Evolutionary conservation across 2,797 vertebrate genomes (phyloP), one percentile per base, ranked within the genome.

Genomic region (Syndactyla subalaris): DNA sequence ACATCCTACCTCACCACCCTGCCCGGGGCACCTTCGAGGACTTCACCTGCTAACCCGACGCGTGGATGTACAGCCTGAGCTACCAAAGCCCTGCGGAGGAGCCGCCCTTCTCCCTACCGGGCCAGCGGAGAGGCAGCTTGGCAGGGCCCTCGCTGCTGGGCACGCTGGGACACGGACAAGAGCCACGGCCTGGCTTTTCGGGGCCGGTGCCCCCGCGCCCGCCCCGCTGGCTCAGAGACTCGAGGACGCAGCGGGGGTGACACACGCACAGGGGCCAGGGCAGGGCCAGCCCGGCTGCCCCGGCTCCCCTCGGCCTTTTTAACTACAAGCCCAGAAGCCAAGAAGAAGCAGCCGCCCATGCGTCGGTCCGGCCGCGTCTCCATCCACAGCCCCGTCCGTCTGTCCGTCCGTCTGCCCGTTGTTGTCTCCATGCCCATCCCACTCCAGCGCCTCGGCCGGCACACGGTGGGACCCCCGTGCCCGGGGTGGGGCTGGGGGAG

Each of bases 1-100:
- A 99, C 98, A 99, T 99, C 98, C 99, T 99, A 99, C 99, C 99
- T 99, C 99, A 99, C 91, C 99, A 99, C 98, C 99, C 99, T 1
- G 99, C 98, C 96, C 99, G 99, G 98, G 98, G 98, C 96, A 99
- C 99, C 95, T 99, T 99, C 87, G 99, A 99, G 97, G 99, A 99
- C 98, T 99, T 99, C 98, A 99, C 99, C 96, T 99, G 99, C 98
- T 97, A 95, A 97, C 96, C 83, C 97, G 94, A 96, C 93, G 12
- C 61, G 94, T 96, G 96, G 97, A 97, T 97, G 96, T 97, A 95
- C 94, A 95, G 89, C 95, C 93, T 92, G 95, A 95, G 95, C 96
- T 97, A 96, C 97, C 96, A 97, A 97, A 97, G 96, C 95, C 92
- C 95, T 87, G 62, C 46, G 36, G 89, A 15, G 95, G 96, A 96